Evolutionary conservation across 2,888 invertebrate species (phyloP).

Genomic region (Hirudinaria manillensis): DNA sequence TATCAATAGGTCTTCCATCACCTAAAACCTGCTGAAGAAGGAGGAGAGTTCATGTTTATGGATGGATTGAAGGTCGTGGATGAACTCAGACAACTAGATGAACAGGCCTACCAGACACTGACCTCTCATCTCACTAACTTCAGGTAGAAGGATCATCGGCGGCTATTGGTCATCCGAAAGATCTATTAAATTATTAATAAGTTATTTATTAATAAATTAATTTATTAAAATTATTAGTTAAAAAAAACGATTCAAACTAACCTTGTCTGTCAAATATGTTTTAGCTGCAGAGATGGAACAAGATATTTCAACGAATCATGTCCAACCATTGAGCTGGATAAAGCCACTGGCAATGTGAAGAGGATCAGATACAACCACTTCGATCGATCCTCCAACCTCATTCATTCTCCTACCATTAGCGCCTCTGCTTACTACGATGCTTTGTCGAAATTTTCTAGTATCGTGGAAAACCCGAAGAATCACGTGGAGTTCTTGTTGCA

Average conservation of each 20-base stretch:
- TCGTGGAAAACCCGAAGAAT: slow-evolving; percentile 51
- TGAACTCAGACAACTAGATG: slow-evolving; percentile 57
- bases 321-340: slow-evolving; percentile 42
- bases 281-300: slow-evolving; percentile 59
- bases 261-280: slow-evolving; percentile 58
- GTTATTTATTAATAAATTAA: too few species aligned
- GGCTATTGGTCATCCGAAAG: too few species aligned
- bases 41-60: slow-evolving; percentile 69
- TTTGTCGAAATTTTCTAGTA: slow-evolving; percentile 40
- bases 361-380: slow-evolving; percentile 69
- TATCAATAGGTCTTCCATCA: slow-evolving; percentile 36
- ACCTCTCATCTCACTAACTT: slow-evolving; percentile 46
- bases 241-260: too few species aligned
- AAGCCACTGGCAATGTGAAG: slow-evolving; percentile 58
- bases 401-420: neutral
- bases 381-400: slow-evolving; percentile 61
- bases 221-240: too few species aligned
- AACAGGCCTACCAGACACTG: slow-evolving; percentile 57
- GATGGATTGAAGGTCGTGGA: slow-evolving; percentile 69
- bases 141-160: neutral
- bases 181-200: too few species aligned
- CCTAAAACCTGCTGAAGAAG: slow-evolving; percentile 58
- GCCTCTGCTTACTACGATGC: slow-evolving; percentile 55
- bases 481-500: slow-evolving; percentile 48
- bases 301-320: slow-evolving; percentile 38